These are phyloP conservation scores for Tipula vernalis DNA, from an alignment of 2,888 invertebrate species.

Conservation along the genomic window DNA sequence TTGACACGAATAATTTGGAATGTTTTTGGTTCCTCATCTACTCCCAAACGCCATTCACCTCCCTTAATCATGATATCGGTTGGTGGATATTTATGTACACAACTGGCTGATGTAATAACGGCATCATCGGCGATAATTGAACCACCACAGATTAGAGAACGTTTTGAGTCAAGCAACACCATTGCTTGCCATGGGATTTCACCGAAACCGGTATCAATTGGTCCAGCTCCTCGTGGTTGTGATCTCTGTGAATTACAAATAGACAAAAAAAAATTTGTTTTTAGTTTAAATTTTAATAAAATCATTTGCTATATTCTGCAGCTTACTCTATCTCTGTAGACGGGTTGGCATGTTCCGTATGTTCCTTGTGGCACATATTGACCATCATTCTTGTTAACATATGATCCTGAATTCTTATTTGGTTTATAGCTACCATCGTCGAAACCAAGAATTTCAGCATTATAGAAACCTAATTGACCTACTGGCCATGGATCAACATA, in stretches of 20 bases:
- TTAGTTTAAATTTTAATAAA: not conserved
- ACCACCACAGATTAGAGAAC: slow-evolving; percentile 64
- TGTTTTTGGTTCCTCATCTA: slow-evolving; percentile 65
- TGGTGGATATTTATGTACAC: slow-evolving; percentile 44
- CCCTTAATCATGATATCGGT: slow-evolving; percentile 61
- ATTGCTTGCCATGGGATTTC: slow-evolving; percentile 84
- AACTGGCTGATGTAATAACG: slow-evolving; percentile 66
- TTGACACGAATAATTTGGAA: slow-evolving; percentile 65
- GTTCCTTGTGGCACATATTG: slow-evolving; percentile 12
- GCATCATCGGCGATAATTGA: slow-evolving; percentile 62
- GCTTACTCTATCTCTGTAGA: not conserved
- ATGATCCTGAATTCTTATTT: slow-evolving; percentile 20
- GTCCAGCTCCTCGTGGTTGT: slow-evolving; percentile 35
- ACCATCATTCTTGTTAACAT: not conserved
- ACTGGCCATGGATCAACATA: slow-evolving; percentile 85
- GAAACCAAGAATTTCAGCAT: slow-evolving; percentile 46
- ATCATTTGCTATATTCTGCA: not conserved
- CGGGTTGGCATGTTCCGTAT: slow-evolving; percentile 13
- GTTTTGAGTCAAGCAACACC: slow-evolving; percentile 58
- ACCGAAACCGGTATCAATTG: slow-evolving; percentile 55
- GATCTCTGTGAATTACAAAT: not conserved
- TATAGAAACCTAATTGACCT: slow-evolving; percentile 54
- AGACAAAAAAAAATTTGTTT: too few relatives aligned
- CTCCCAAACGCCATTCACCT: slow-evolving; percentile 74
- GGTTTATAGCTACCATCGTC: slow-evolving; percentile 50